A percentile compares a stretch with the other conserved stretches of the same genome.
These are phyloP conservation scores for Hanleya hanleyi DNA, from an alignment of 2,888 invertebrate genomes.

Conservation along the genomic window DNA sequence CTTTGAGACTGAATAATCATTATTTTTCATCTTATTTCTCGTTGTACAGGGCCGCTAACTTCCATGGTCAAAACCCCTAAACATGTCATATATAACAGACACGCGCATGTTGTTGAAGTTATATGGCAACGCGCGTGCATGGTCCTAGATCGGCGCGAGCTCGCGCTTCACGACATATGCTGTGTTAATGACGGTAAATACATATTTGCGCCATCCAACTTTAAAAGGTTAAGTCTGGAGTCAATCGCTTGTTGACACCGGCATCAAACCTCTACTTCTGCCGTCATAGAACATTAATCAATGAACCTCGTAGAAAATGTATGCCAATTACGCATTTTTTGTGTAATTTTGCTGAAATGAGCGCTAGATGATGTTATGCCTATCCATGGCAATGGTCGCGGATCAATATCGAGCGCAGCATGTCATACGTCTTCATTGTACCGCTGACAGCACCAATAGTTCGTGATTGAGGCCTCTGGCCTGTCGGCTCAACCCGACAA, in stretches of 20 bases:
- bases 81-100: too few species aligned
- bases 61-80: too few species aligned
- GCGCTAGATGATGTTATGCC: neutral
- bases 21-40: too few species aligned
- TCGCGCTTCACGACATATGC: too few species aligned
- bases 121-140: too few species aligned
- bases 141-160: neutral
- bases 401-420: neutral
- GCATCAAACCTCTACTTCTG: neutral
- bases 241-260: neutral
- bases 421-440: neutral
- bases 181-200: constrained; percentile 3
- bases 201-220: constrained; percentile 3
- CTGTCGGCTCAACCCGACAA: neutral
- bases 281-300: neutral
- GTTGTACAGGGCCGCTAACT: too few species aligned
- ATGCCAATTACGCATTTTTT: constrained; percentile 2
- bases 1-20: too few species aligned
- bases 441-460: constrained; percentile 2
- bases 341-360: constrained; percentile 5
- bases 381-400: neutral
- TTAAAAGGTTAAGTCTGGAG: neutral
- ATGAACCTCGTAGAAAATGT: neutral
- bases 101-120: too few species aligned
- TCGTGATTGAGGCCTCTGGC: neutral